phyloP scores from a whole-genome alignment of 2,113 vertebrate species.

The Bombycilla garrulus region DNA sequence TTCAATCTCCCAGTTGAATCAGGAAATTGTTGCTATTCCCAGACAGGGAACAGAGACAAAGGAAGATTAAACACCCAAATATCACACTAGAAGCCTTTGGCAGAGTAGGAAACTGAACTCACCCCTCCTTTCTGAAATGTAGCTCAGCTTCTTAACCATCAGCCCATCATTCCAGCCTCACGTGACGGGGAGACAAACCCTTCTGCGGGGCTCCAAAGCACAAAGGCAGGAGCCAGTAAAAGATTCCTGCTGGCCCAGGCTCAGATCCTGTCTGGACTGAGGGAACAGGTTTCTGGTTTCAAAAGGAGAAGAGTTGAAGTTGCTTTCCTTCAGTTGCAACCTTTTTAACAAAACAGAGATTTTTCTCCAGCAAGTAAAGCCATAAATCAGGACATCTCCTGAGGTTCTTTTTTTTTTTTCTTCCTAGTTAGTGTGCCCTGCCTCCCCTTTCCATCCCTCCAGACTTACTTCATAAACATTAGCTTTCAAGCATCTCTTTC shows the following conservation, averaged over 20 bases:
- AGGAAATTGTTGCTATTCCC: constrained; percentile 37
- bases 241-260: constrained; percentile 52
- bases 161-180: constrained; percentile 14
- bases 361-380: constrained; percentile 21
- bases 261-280: constrained; percentile 38
- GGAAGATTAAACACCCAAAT: constrained; percentile 46
- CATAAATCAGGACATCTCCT: constrained; percentile 65
- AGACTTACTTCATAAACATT: constrained; percentile 71
- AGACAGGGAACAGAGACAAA: constrained; percentile 38
- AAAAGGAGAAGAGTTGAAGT: constrained; percentile 31
- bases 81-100: constrained; percentile 22
- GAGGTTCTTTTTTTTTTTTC: neutral
- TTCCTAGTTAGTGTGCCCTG: neutral
- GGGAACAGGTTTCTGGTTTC: constrained; percentile 67
- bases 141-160: constrained; percentile 32
- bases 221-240: constrained; percentile 41
- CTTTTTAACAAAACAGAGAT: constrained; percentile 39
- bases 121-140: constrained; percentile 25
- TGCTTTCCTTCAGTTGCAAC: constrained; percentile 21
- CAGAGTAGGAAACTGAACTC: constrained; percentile 48
- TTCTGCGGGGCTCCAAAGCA: constrained; percentile 9
- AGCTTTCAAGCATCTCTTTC: constrained; percentile 57
- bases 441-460: constrained; percentile 57
- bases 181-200: neutral
- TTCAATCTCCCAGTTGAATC: neutral